Conservation (phyloP, 2,113 vertebrate species). For the Limnothrissa miodon region DNA sequence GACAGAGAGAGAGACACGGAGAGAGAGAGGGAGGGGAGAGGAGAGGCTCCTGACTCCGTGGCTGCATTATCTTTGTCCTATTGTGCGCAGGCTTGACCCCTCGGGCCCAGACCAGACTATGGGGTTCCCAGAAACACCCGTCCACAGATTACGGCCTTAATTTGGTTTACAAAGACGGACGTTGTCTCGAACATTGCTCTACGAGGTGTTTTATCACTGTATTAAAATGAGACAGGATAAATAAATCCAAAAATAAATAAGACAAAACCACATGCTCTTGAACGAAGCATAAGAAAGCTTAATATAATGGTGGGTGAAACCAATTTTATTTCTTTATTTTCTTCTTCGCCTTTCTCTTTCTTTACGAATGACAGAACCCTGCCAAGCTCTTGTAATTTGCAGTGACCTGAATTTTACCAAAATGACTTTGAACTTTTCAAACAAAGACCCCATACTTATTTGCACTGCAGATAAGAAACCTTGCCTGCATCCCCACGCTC, state of each 20-base stretch:
- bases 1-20: conserved; percentile 31
- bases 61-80: conserved; percentile 58
- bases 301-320: conserved; percentile 16
- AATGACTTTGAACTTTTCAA: conserved; percentile 67
- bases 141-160: conserved; percentile 62
- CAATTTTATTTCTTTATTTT: conserved; percentile 44
- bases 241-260: conserved; percentile 12
- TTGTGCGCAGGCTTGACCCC: conserved; percentile 59
- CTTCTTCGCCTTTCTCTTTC: conserved; percentile 45
- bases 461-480: conserved; percentile 38
- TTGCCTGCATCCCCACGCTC: conserved; percentile 35
- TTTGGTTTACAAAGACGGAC: conserved; percentile 57
- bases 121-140: conserved; percentile 52
- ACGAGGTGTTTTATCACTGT: conserved; percentile 46
- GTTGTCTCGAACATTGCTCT: conserved; percentile 44
- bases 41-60: conserved; percentile 25
- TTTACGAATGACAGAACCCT: conserved; percentile 53
- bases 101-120: conserved; percentile 45
- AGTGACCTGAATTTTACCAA: conserved; percentile 58
- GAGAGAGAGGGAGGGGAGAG: neutral
- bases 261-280: conserved; percentile 48
- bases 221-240: conserved; percentile 16
- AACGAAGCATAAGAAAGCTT: conserved; percentile 47
- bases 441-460: conserved; percentile 50
- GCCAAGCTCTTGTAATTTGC: conserved; percentile 57